These are phyloP conservation scores for Scaptodrosophila lebanonensis DNA, from an alignment of 1,140 invertebrate species.

Conservation along the genomic window DNA sequence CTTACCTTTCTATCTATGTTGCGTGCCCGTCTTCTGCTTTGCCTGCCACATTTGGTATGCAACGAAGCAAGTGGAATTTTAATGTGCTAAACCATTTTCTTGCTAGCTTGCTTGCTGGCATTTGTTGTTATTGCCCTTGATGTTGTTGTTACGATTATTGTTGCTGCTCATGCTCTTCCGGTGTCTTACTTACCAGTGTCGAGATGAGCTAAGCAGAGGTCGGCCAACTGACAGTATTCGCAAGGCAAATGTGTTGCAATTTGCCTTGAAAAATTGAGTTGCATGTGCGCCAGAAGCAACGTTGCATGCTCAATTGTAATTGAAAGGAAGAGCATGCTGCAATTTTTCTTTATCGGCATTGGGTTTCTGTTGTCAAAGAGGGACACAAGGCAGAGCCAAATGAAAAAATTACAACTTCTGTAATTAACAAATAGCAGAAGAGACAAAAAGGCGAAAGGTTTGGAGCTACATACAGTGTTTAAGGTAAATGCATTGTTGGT, in stretches of 20 bases:
- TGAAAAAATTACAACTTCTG: too few relatives aligned
- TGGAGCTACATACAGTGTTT: too few relatives aligned
- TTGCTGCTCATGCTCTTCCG: conserved; percentile 7
- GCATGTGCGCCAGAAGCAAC: conserved; percentile 12
- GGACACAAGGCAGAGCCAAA: too few relatives aligned
- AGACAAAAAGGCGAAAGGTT: too few relatives aligned
- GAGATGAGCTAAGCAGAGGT: conserved; percentile 13
- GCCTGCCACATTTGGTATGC: conserved; percentile 67
- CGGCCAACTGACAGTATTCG: conserved; percentile 14
- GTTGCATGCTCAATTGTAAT: conserved; percentile 2
- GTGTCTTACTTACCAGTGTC: conserved; percentile 36
- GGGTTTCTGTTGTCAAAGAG: too few relatives aligned
- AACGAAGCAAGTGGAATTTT: conserved; percentile 72
- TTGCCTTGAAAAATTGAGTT: conserved; percentile 43
- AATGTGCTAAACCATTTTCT: conserved; percentile 72
- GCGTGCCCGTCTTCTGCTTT: conserved; percentile 27
- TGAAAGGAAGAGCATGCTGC: conserved; percentile 21
- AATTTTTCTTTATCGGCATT: too few relatives aligned
- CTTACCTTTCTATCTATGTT: conserved; percentile 16
- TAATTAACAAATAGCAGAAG: too few relatives aligned
- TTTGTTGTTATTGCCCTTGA: conserved; percentile 21
- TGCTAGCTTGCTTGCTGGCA: conserved; percentile 32
- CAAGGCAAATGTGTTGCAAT: conserved; percentile 44
- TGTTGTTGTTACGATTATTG: conserved; percentile 3
- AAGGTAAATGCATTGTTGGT: too few relatives aligned